Evolutionary conservation across 2,888 invertebrate species (phyloP), one percentile per base, ranked within the genome.

Genomic region (Isoperla grammatica): DNA sequence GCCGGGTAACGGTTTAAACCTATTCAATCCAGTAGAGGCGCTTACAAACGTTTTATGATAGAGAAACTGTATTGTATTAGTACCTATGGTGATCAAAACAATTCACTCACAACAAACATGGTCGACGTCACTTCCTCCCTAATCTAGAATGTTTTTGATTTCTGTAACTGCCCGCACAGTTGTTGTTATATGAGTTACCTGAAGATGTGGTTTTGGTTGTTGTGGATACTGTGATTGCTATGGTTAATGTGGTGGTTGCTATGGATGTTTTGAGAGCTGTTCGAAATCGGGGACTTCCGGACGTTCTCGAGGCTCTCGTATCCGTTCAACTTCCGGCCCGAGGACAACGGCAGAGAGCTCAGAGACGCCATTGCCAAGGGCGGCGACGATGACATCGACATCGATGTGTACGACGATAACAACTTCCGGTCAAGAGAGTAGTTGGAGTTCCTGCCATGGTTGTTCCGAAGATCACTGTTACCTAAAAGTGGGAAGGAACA

Each of bases 331-430:
- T 77, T 66, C 29, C 67, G 64, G 29, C 64, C 64, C 22, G 65
- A 62, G 13, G 65, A 61, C 39, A 65, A 60, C 3, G 82, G 81
- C 63, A 83, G 75, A 1, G 84, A 83, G 56, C 83, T 80, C 48
- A 84, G 73, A 46, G 83, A 83, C 58, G 81, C 81, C 71, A 76
- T 72, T 12, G 72, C 73, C 35, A 82, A 77, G 59, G 83, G 82
- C 58, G 83, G 83, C 1, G 83, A 83, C 71, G 82, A 81, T 12
- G 75, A 72, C 17, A 79, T 29, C 29, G 29, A 29, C 29, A 29
- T 74, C 4, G 69, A 72, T 42, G 69, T 71, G 60, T 72, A 73
- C 1, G 73, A 71, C 59, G 78, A 76, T 63, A 77, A 73, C 63
- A 79, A 71, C 72, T 80, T 80, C 68, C 81, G 74, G 69, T 81